These are phyloP conservation scores for Cololabis saira DNA, from an alignment of 2,113 vertebrate species.

Conservation along the genomic window DNA sequence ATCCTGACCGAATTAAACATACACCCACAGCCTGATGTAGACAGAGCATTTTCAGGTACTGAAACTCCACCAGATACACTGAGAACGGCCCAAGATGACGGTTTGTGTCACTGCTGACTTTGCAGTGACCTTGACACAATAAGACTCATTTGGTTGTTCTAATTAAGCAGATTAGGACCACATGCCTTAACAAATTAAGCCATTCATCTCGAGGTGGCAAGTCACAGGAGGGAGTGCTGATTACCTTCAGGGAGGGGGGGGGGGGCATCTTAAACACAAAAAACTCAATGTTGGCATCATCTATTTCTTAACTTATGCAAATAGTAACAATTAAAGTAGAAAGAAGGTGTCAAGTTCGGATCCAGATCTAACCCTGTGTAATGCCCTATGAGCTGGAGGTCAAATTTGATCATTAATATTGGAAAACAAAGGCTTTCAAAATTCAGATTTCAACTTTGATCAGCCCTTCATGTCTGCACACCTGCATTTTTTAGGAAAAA, in stretches of 20 bases:
- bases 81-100: neutral
- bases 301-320: no score
- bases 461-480: no score
- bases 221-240: slow-evolving; percentile 42
- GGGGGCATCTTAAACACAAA: slow-evolving; percentile 30
- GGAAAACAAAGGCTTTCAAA: no score
- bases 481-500: neutral
- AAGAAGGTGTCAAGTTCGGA: no score
- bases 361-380: no score
- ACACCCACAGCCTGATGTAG: no score
- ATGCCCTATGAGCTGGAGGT: no score
- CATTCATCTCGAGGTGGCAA: slow-evolving; percentile 66
- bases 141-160: slow-evolving; percentile 75
- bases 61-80: neutral
- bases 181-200: slow-evolving; percentile 64
- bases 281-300: neutral
- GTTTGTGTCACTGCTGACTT: slow-evolving; percentile 16
- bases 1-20: no score
- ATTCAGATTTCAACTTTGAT: no score
- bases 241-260: slow-evolving; percentile 40
- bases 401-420: no score
- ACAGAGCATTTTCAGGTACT: neutral
- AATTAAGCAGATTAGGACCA: slow-evolving; percentile 66
- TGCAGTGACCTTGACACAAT: slow-evolving; percentile 48
- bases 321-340: no score